Percentiles rank a stretch among this genome's conserved stretches.
Evolutionary conservation across 1,140 invertebrate species (phyloP).

Genomic region (Calliopsis andreniformis): DNA sequence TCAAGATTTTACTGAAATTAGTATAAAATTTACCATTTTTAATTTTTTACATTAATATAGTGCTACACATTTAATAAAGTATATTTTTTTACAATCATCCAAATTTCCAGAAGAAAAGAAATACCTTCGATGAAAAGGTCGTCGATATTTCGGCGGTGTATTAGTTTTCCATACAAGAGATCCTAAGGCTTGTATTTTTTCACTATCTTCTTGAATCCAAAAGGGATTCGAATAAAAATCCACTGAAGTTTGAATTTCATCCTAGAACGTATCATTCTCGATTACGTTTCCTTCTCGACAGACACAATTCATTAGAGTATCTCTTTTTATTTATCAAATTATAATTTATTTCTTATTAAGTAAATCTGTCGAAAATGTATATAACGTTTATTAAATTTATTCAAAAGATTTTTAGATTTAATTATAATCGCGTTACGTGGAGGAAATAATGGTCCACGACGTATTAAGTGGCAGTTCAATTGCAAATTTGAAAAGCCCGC

Average conservation of each 20-base stretch:
- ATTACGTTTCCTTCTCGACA: constrained; percentile 4
- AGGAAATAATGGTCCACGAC: constrained; percentile 31
- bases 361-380: constrained; percentile 34
- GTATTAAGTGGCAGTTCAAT: constrained; percentile 44
- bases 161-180: not conserved
- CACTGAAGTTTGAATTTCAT: constrained; percentile 1
- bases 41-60: not conserved
- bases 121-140: constrained; percentile 1
- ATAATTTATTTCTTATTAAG: constrained; percentile 34
- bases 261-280: not conserved
- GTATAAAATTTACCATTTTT: not conserved
- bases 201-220: not conserved
- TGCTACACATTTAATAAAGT: not conserved
- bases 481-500: constrained; percentile 33
- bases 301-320: constrained; percentile 17
- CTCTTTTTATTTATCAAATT: constrained; percentile 10
- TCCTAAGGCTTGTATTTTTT: not conserved
- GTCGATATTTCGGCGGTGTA: not conserved
- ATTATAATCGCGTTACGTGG: constrained; percentile 22
- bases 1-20: not conserved
- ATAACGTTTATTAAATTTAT: constrained; percentile 33
- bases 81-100: constrained; percentile 35
- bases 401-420: constrained; percentile 26
- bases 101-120: constrained; percentile 22
- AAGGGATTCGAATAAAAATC: not conserved